Base-by-base conservation (phyloP, 2,888 invertebrate genomes). In the Drosophila paucipuncta region DNA sequence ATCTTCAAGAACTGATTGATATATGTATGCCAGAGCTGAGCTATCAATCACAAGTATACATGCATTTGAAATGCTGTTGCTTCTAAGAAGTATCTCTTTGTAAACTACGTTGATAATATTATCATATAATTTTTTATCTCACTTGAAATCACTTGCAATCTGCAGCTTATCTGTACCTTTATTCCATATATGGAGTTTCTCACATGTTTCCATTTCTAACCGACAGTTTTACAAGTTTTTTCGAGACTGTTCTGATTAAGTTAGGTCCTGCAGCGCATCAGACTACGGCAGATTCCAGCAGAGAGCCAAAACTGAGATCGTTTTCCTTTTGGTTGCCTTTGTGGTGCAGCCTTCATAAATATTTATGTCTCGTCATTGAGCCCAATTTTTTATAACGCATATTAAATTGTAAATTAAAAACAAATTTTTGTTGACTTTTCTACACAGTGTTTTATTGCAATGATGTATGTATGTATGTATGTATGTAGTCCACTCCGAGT, bases 371-470 rank as follows among this genome's bases (percentile, higher is more conserved):
- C 82, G 89, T 87, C 87, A 87, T 85, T 90, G 89, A 85, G 81
- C 70, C 89, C 88, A 85, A 85, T 90, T 87, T 87, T 87, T 87
- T 87, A 87, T 85, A 85, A 88, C 86, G 85, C 90, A 87, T 87
- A 87, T 87, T 87, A 87, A 87, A 87, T 90, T 90, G 89, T 83
- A 87, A 86, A 85, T 85, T 90, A 90, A 87, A 87, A 87, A 88
- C 90, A 87, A 90, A 87, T 87, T 86, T 86, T 73, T 83, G 88
- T 88, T 82, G 88, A 89, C 90, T 87, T 86, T 88, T 85, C 88
- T 86, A 79, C 85, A 84, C 58, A 53, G 70, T 78, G 71, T 76
- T 85, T 86, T 86, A 86, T 83, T 86, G 86, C 84, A 73, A 55
- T 78, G 86, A 85, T 85, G 69, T 66, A 62, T 49, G 31, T 49